Conservation (phyloP, 2,888 invertebrate species). For the Drosophila subquinaria region DNA sequence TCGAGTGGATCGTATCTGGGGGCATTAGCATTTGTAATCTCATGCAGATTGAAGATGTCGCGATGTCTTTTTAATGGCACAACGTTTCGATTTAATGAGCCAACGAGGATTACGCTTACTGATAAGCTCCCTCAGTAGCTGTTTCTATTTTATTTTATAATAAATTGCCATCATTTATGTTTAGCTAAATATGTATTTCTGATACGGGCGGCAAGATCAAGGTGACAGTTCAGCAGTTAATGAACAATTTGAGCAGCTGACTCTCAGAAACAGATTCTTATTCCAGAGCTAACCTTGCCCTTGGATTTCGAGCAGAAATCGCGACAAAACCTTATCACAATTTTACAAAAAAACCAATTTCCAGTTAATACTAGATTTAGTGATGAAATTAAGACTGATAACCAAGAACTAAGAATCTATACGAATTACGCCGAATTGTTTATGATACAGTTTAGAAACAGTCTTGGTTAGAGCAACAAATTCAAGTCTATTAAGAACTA, state of each 20-base stretch:
- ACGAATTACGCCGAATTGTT: neutral
- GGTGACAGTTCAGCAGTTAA: constrained; percentile 43
- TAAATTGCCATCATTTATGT: constrained; percentile 22
- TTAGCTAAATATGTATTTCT: neutral
- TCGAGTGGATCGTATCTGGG: constrained; percentile 17
- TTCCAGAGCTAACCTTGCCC: neutral
- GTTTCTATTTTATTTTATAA: neutral
- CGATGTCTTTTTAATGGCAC: constrained; percentile 48
- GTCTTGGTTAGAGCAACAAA: neutral
- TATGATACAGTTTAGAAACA: too few species aligned
- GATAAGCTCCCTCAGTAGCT: constrained; percentile 51
- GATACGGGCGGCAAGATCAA: constrained; percentile 68
- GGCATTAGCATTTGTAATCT: constrained; percentile 55
- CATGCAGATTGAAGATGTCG: constrained; percentile 58
- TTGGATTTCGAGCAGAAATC: neutral
- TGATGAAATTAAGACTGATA: neutral
- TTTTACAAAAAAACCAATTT: neutral
- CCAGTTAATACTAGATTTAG: neutral
- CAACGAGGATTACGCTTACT: constrained; percentile 32
- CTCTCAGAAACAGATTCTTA: neutral
- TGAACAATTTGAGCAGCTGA: constrained; percentile 3
- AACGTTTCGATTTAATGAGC: constrained; percentile 30
- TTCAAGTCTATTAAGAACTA: constrained; percentile 3
- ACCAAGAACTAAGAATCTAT: neutral
- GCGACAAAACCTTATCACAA: neutral